A percentile compares a stretch with the other conserved stretches of the same genome.
Evolutionary conservation across 2,888 invertebrate species (phyloP).

Genomic region (Hermodice carunculata): DNA sequence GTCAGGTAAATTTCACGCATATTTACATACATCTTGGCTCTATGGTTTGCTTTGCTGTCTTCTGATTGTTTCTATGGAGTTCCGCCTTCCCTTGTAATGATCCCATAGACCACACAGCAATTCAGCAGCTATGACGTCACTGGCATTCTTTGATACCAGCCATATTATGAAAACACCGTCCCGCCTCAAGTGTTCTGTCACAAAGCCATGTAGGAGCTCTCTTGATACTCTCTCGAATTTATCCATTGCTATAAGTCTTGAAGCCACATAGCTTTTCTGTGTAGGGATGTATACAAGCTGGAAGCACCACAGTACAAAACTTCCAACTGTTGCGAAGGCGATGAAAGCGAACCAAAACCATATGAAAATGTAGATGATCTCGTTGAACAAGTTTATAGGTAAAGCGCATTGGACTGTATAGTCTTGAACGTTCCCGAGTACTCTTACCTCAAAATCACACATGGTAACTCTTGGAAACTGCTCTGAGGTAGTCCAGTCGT

Average conservation of each 20-base stretch:
- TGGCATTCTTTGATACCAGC: conserved; percentile 42
- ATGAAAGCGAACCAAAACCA: conserved; percentile 41
- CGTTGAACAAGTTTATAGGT: conserved; percentile 40
- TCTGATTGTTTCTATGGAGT: too few species aligned
- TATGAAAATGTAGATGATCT: conserved; percentile 36
- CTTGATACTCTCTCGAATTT: conserved; percentile 9
- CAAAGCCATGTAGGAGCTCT: conserved; percentile 28
- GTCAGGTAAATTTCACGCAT: too few species aligned
- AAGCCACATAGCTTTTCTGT: conserved; percentile 31
- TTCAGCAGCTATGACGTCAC: conserved; percentile 42
- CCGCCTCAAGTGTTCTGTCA: conserved; percentile 31
- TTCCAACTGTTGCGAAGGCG: conserved; percentile 19
- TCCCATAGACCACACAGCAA: conserved; percentile 40
- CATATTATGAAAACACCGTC: conserved; percentile 43
- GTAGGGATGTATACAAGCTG: conserved; percentile 14
- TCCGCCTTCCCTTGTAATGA: conserved; percentile 9
- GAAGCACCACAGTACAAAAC: conserved; percentile 30
- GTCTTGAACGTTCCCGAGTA: conserved; percentile 31
- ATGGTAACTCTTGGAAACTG: conserved; percentile 43
- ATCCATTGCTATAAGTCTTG: conserved; percentile 32
- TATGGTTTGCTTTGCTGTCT: too few species aligned
- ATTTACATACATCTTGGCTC: too few species aligned
- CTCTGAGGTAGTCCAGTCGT: conserved; percentile 31
- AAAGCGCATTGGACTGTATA: conserved; percentile 42
- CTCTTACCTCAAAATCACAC: conserved; percentile 41